Conservation (phyloP, 2,888 invertebrate genomes). For the Gasteruption jaculator region DNA sequence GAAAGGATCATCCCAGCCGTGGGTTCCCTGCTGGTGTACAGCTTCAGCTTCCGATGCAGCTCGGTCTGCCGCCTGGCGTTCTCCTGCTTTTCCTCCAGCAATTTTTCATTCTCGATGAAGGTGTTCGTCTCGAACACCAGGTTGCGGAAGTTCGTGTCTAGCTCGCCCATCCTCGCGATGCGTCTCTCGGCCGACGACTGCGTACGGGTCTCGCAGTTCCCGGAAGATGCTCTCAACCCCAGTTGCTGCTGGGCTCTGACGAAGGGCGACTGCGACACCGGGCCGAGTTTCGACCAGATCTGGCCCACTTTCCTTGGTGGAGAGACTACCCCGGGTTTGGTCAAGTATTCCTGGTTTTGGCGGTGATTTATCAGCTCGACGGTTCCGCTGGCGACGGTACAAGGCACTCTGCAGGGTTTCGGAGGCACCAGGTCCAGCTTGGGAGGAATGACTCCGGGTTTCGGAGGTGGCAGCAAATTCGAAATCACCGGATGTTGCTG, state of each 20-base stretch:
- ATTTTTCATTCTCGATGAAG: conserved; percentile 38
- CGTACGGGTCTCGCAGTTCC: conserved; percentile 31
- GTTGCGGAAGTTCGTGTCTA: conserved; percentile 25
- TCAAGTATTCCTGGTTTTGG: conserved; percentile 36
- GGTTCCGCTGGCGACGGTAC: conserved; percentile 35
- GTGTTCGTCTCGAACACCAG: conserved; percentile 37
- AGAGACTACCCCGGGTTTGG: conserved; percentile 43
- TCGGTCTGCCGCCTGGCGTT: conserved; percentile 33
- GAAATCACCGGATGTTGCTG: too few relatives aligned
- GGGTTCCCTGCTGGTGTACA: conserved; percentile 35
- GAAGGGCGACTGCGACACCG: conserved; percentile 47
- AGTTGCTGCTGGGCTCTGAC: conserved; percentile 46
- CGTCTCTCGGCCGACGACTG: conserved; percentile 46
- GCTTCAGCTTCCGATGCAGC: conserved; percentile 27
- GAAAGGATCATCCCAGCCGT: conserved; percentile 40
- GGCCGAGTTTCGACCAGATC: conserved; percentile 47
- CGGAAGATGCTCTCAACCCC: conserved; percentile 30
- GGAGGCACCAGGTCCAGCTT: conserved; percentile 47
- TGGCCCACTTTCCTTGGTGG: conserved; percentile 36
- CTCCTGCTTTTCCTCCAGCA: conserved; percentile 37
- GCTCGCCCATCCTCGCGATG: conserved; percentile 37
- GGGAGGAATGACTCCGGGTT: conserved; percentile 42
- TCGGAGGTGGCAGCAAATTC: conserved; percentile 42
- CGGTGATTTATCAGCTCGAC: conserved; percentile 37
- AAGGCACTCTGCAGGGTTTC: conserved; percentile 47